Conservation (phyloP, 2,797 vertebrate species). For the Cygnus olor region DNA sequence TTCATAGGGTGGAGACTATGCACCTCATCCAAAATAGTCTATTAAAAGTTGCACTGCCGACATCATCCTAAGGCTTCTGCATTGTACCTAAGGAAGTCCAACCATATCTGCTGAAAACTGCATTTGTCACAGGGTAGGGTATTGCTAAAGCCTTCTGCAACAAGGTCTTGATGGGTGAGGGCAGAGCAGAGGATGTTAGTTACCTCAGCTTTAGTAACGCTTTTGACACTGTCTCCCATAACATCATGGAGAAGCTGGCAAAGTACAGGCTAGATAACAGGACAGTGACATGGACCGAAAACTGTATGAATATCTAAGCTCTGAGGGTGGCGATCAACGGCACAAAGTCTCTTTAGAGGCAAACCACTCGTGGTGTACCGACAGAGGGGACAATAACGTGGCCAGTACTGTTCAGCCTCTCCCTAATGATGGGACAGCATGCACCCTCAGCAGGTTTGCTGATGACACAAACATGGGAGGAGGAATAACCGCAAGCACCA, state of each 20-base stretch:
- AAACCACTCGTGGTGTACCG: neutral
- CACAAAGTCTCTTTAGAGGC: neutral
- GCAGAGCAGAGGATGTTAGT: neutral
- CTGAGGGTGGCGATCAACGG: neutral
- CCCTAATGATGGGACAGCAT: neutral
- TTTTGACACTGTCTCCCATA: neutral
- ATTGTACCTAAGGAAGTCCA: neutral
- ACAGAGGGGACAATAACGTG: neutral
- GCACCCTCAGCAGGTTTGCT: neutral
- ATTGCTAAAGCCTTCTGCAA: neutral
- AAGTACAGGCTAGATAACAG: neutral
- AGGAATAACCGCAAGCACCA: neutral
- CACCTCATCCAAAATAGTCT: neutral
- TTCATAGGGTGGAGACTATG: no score
- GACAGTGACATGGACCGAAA: neutral
- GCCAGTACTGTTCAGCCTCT: neutral
- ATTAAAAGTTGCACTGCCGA: neutral
- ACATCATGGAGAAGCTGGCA: neutral
- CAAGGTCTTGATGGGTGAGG: neutral
- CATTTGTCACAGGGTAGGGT: neutral
- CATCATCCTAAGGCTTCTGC: neutral
- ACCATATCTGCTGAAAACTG: neutral
- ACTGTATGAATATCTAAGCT: neutral
- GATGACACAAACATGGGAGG: neutral
- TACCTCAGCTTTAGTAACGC: neutral